Percentiles rank a stretch among this genome's conserved stretches.
Conservation (phyloP, 1,140 invertebrate genomes). For the Probaryconus sp. region DNA sequence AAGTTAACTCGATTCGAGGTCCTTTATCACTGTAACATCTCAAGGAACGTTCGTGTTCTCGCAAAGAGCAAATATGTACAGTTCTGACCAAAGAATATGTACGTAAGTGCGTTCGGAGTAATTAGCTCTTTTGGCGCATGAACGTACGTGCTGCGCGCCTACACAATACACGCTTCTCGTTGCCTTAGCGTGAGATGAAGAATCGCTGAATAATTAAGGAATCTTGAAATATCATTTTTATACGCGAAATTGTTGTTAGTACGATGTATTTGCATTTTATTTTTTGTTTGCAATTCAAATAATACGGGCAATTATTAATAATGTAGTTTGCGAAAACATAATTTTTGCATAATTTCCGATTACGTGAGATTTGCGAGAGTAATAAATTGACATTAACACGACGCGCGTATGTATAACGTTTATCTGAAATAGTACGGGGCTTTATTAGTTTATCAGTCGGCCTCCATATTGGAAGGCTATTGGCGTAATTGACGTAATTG, state of each 20-base stretch:
- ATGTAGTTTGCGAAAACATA: too few relatives aligned
- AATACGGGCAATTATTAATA: too few relatives aligned
- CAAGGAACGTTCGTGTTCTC: conserved; percentile 33
- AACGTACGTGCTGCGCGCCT: conserved; percentile 50
- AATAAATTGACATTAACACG: too few relatives aligned
- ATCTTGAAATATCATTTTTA: conserved; percentile 39
- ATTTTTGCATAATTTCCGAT: too few relatives aligned
- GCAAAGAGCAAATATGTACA: conserved; percentile 32
- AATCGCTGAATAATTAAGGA: conserved; percentile 52
- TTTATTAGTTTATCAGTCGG: conserved; percentile 28
- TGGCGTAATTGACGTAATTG: conserved; percentile 34
- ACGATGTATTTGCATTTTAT: too few relatives aligned
- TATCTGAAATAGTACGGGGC: too few relatives aligned
- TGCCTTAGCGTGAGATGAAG: conserved; percentile 45
- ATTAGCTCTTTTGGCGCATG: conserved; percentile 49
- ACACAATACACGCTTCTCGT: conserved; percentile 36
- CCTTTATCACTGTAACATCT: conserved; percentile 42
- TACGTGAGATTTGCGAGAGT: too few relatives aligned
- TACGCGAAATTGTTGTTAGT: conserved; percentile 47
- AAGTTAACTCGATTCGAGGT: conserved; percentile 27
- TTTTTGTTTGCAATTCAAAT: too few relatives aligned
- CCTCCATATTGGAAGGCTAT: conserved; percentile 23
- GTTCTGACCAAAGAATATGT: conserved; percentile 21
- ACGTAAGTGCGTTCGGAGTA: conserved; percentile 44
- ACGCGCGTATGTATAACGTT: too few relatives aligned